Percentiles rank a stretch among this genome's conserved stretches.
phyloP scores from a whole-genome alignment of 2,113 vertebrate genomes.

The Excalfactoria chinensis region DNA sequence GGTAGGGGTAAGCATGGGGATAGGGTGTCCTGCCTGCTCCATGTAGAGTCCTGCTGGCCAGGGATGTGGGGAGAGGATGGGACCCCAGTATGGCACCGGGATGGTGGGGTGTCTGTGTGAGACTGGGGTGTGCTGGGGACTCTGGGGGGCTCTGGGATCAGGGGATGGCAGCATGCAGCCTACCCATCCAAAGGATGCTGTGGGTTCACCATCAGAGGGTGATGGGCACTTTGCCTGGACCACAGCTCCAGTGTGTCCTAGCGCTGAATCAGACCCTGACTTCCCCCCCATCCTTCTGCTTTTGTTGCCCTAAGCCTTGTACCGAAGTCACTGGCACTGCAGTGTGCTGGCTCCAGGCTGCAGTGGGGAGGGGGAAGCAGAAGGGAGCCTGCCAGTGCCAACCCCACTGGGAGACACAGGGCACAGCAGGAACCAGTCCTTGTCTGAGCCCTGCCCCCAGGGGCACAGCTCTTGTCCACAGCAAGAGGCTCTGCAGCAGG shows the following conservation, averaged over 20 bases:
- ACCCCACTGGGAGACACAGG: neutral
- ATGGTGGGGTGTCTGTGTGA: neutral
- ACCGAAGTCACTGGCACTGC: fast-evolving
- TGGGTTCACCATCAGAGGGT: neutral
- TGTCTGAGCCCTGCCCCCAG: neutral
- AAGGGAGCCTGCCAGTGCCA: neutral
- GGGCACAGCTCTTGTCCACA: neutral
- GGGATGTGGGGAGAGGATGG: neutral
- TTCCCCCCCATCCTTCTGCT: neutral
- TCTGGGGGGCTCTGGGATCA: neutral
- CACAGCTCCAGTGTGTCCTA: neutral
- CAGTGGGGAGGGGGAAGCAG: fast-evolving
- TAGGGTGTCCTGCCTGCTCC: neutral
- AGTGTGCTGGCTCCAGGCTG: neutral
- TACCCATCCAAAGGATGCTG: neutral
- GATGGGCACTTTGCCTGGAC: neutral
- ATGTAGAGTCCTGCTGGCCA: neutral
- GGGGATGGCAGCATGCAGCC: neutral
- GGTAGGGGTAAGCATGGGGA: fast-evolving
- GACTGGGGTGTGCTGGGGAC: neutral
- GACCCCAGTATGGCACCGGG: neutral
- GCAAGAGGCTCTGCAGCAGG: neutral
- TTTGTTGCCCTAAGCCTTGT: neutral
- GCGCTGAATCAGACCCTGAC: neutral
- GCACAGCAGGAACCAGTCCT: neutral